These are phyloP conservation scores for Coreoperca whiteheadi DNA, from an alignment of 2,113 vertebrate genomes.

Conservation along the genomic window DNA sequence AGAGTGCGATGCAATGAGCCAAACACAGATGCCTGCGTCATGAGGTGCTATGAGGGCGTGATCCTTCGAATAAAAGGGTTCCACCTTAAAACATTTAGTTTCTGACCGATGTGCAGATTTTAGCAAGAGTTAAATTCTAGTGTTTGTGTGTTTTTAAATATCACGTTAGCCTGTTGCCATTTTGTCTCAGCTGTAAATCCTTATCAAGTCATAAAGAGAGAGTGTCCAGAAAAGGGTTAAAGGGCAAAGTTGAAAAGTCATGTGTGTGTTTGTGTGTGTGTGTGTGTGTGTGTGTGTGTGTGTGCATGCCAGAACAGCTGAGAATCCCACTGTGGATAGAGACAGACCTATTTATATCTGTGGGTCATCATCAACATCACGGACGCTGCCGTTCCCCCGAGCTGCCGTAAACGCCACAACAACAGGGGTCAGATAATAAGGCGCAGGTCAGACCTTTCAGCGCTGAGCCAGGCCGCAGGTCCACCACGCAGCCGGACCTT, in stretches of 20 bases:
- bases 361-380: neutral
- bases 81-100: neutral
- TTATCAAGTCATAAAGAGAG: neutral
- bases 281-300: slow-evolving; percentile 17
- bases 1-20: slow-evolving; percentile 45
- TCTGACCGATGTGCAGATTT: neutral
- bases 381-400: neutral
- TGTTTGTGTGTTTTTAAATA: neutral
- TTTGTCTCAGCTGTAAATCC: slow-evolving; percentile 21
- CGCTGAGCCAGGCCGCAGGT: neutral
- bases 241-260: slow-evolving; percentile 47
- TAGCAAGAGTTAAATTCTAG: neutral
- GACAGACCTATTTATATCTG: slow-evolving; percentile 49
- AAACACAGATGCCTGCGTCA: neutral
- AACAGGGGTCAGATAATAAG: neutral
- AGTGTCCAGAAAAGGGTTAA: slow-evolving; percentile 48
- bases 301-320: slow-evolving; percentile 57
- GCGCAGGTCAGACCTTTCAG: too few species aligned
- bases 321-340: slow-evolving; percentile 34
- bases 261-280: neutral
- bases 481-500: too few species aligned
- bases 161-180: neutral
- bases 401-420: neutral
- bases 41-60: neutral
- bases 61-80: neutral